Evolutionary conservation across 2,113 vertebrate genomes (phyloP).

Genomic region (Poeciliopsis turrubarensis): DNA sequence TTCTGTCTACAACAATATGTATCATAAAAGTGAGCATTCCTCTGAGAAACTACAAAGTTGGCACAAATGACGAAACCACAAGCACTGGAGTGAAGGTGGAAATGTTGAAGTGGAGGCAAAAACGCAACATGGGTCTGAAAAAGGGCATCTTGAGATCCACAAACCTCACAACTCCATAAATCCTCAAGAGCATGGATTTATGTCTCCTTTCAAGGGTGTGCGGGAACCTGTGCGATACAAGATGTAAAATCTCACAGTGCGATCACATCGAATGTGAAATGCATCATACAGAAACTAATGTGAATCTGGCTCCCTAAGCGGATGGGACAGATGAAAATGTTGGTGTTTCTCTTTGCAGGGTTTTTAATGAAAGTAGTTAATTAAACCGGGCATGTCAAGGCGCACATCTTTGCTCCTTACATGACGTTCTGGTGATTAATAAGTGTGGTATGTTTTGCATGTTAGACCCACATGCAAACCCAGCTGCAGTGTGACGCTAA

Average conservation of each 20-base stretch:
- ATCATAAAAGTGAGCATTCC: conserved; percentile 67
- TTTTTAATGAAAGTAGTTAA: conserved; percentile 15
- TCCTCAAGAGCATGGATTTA: conserved; percentile 72
- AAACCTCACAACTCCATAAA: conserved; percentile 78
- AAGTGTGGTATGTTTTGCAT: conserved; percentile 77
- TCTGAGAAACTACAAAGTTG: conserved; percentile 34
- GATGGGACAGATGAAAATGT: conserved; percentile 75
- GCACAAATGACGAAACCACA: background rate
- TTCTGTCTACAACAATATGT: conserved; percentile 1
- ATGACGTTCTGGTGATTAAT: conserved; percentile 63
- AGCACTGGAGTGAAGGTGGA: background rate
- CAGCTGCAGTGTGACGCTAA: conserved; percentile 83
- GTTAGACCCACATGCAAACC: conserved; percentile 86
- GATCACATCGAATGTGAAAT: conserved; percentile 66
- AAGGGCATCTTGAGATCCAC: conserved; percentile 67
- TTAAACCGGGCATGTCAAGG: conserved; percentile 78
- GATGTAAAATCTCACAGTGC: conserved; percentile 63
- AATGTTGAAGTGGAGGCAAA: conserved; percentile 25
- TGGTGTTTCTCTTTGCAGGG: conserved; percentile 68
- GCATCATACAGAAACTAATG: conserved; percentile 53
- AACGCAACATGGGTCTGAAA: conserved; percentile 55
- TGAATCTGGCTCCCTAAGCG: conserved; percentile 73
- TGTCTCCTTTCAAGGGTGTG: conserved; percentile 61
- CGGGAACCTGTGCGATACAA: conserved; percentile 69
- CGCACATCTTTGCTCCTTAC: conserved; percentile 70